Evolutionary conservation across 2,113 vertebrate genomes (phyloP).

Genomic region (Forbesichthys papilliferus): DNA sequence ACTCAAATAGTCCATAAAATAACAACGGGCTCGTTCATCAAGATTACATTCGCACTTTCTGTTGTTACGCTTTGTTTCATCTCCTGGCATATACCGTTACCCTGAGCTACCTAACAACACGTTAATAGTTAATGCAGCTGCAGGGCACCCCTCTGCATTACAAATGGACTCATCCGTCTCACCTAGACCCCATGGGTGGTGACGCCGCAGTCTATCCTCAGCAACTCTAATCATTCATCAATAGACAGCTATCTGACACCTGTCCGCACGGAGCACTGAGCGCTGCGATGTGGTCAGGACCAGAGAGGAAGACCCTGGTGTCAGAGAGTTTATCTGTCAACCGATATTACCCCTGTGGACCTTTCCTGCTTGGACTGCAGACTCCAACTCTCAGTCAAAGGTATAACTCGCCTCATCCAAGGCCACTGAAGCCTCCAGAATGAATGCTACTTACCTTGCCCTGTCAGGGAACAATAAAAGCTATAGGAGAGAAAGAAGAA

Average conservation of each 20-base stretch:
- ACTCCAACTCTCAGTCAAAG: conserved; percentile 8
- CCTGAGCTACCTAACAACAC: conserved; percentile 66
- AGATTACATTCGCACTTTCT: conserved; percentile 34
- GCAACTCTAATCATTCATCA: conserved; percentile 72
- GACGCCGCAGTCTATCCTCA: conserved; percentile 48
- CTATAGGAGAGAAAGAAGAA: too few relatives aligned
- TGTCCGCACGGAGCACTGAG: conserved; percentile 47
- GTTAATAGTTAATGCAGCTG: conserved; percentile 78
- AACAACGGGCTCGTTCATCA: conserved; percentile 34
- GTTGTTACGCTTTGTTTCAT: conserved; percentile 46
- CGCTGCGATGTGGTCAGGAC: conserved; percentile 58
- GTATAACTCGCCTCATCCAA: background rate
- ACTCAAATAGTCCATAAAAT: conserved; percentile 31
- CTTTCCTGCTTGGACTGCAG: conserved; percentile 29
- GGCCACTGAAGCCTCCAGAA: background rate
- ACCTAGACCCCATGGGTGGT: conserved; percentile 58
- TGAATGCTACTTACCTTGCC: too few relatives aligned
- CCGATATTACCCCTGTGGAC: conserved; percentile 55
- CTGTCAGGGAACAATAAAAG: background rate
- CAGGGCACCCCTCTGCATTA: conserved; percentile 65
- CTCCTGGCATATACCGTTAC: conserved; percentile 60
- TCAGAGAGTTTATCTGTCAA: conserved; percentile 57
- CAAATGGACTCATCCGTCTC: conserved; percentile 71
- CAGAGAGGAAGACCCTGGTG: conserved; percentile 67
- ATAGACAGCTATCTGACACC: conserved; percentile 66